phyloP scores from a whole-genome alignment of 1,140 invertebrate species.

The Brachionus asplanchnoidis region DNA sequence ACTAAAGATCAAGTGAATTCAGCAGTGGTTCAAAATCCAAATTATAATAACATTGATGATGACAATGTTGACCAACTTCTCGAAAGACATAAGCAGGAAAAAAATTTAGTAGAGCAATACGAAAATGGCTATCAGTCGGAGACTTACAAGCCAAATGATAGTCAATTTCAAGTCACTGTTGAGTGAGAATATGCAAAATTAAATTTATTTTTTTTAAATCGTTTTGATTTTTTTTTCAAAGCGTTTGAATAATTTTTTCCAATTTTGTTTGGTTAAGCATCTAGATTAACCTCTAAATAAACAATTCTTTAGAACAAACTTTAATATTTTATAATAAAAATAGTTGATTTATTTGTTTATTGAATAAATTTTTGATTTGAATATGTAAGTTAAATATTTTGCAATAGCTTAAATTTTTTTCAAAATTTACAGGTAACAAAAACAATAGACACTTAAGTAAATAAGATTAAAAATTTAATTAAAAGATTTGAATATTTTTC shows the following conservation, averaged over 20 bases:
- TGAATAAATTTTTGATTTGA: background rate
- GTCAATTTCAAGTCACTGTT: background rate
- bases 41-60: background rate
- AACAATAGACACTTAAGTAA: too few species aligned
- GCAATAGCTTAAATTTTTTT: too few species aligned
- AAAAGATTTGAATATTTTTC: too few species aligned
- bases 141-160: background rate
- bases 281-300: background rate
- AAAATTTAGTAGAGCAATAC: conserved; percentile 2
- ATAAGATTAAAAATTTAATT: too few species aligned
- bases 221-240: background rate
- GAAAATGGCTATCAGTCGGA: background rate
- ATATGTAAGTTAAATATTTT: too few species aligned
- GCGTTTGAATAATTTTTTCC: background rate
- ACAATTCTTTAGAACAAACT: background rate
- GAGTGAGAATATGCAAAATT: background rate
- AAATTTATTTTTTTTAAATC: background rate
- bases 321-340: background rate
- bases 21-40: background rate
- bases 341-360: background rate
- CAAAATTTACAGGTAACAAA: too few species aligned
- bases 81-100: conserved; percentile 1
- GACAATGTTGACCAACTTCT: background rate
- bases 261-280: background rate
- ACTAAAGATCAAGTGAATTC: background rate